A percentile compares a stretch with the other conserved stretches of the same genome.
phyloP scores from a whole-genome alignment of 1,140 invertebrate genomes.

The Oryctes rhinoceros region DNA sequence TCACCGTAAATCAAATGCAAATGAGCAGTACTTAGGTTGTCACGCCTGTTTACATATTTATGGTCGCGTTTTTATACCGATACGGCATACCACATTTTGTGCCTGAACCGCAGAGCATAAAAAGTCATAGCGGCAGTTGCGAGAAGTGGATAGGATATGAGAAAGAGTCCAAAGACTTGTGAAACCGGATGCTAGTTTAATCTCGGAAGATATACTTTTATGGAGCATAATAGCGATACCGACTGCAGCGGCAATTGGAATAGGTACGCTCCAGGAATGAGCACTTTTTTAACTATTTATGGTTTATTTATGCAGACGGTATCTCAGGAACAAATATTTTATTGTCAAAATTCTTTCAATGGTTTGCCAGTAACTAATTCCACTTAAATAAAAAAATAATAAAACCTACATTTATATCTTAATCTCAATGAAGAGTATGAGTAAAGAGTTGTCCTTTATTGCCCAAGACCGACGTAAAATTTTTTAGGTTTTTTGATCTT shows the following conservation, averaged over 20 bases:
- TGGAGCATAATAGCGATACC: background rate
- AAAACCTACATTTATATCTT: no score
- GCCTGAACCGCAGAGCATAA: background rate
- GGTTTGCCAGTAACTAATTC: no score
- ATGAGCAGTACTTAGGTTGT: constrained; percentile 34
- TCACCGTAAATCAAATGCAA: constrained; percentile 29
- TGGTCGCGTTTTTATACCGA: constrained; percentile 25
- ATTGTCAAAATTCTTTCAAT: no score
- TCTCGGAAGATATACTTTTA: background rate
- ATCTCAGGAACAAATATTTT: no score
- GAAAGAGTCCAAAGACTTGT: background rate
- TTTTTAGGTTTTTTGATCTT: no score
- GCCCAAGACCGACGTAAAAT: no score
- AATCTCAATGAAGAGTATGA: no score
- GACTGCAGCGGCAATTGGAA: background rate
- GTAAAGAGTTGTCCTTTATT: no score
- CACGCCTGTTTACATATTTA: constrained; percentile 36
- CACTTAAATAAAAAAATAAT: no score
- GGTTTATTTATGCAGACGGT: no score
- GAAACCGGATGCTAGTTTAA: background rate
- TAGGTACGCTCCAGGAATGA: no score
- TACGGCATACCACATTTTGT: background rate
- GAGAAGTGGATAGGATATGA: background rate
- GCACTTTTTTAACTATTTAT: no score
- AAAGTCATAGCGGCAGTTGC: background rate